Base-by-base conservation (phyloP, 2,888 invertebrate genomes). In the Napeogenes sylphis region DNA sequence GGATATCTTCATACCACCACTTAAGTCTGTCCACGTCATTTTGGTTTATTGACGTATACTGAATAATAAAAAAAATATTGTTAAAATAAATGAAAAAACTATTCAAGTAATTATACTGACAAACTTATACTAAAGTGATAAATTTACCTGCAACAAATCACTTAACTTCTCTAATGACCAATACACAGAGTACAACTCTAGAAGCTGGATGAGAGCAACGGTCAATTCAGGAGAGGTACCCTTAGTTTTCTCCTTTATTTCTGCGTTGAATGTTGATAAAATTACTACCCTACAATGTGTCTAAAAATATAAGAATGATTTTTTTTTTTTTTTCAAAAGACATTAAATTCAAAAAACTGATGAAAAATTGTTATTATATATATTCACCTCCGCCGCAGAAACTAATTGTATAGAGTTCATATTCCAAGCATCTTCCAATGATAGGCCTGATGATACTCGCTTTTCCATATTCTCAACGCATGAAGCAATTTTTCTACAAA, bases 381-480 rank as follows among this genome's bases (percentile, higher is more conserved):
- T 3, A 14, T 33, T 80, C 90, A 95, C 95, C 85, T 97, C 96
- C 6, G 98, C 96, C 6, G 97, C 96, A 60, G 94, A 92, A 0
- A 94, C 94, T 45, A 98, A 83, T 77, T 96, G 95, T 58, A 98
- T 94, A 0, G 97, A 96, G 2, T 94, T 94, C 67, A 92, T 87
- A 80, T 98, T 98, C 94, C 97, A 97, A 0, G 98, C 97, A 70
- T 96, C 94, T 81, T 97, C 96, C 10, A 92, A 91, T 0, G 92
- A 79, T 68, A 91, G 77, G 0, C 97, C 97, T 13, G 90, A 88
- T 51, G 84, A 84, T 3, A 94, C 90, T 70, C 93, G 91, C 47
- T 85, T 87, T 58, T 94, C 93, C 78, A 97, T 92, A 64, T 92
- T 92, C 4, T 92, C 91, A 54, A 93, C 92, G 8, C 95, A 94